Evolutionary conservation across 2,113 vertebrate genomes (phyloP).

Genomic region (Bombycilla garrulus): DNA sequence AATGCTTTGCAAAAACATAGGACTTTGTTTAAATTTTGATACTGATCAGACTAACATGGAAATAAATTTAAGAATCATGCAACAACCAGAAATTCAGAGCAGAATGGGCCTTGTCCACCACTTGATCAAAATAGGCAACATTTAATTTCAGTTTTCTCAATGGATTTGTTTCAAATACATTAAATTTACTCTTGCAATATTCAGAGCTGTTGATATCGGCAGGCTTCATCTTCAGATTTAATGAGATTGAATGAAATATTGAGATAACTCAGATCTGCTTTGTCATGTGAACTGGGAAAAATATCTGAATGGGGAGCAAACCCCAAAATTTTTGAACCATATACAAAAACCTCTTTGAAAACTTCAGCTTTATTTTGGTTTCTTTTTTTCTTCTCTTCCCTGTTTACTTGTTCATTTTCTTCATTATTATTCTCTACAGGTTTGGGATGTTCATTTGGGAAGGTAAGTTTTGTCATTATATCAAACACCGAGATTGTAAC

Average conservation of each 20-base stretch:
- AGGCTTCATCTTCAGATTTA: not conserved
- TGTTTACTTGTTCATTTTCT: not conserved
- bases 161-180: not conserved
- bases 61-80: not conserved
- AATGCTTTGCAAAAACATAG: not conserved
- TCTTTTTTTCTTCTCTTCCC: not conserved
- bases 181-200: not conserved
- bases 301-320: not conserved
- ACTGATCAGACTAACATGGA: not conserved
- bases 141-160: not conserved
- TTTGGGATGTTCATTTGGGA: not conserved
- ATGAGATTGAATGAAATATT: not conserved
- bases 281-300: not conserved
- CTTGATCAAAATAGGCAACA: not conserved
- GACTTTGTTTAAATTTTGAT: not conserved
- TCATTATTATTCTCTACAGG: not conserved
- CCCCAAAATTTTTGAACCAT: not conserved
- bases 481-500: not conserved
- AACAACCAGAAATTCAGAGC: not conserved
- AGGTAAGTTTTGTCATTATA: not conserved
- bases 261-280: not conserved
- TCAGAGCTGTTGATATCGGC: not conserved
- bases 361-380: not conserved
- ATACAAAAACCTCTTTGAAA: not conserved
- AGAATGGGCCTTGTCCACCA: not conserved